Conservation (phyloP, 2,113 vertebrate genomes). For the Campylorhamphus procurvoides region DNA sequence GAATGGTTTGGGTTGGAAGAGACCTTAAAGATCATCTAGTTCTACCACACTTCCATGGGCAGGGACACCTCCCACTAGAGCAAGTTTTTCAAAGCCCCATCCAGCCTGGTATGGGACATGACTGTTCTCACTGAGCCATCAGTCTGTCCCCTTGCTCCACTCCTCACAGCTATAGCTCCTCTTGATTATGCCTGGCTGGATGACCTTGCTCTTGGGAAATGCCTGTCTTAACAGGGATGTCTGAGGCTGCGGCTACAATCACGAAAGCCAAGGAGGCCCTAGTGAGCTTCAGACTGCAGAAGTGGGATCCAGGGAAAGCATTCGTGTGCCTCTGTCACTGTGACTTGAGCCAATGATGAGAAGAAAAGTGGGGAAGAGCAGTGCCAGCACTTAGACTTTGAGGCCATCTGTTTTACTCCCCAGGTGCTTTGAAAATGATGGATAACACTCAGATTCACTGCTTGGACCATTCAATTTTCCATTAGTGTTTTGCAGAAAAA, state of each 20-base stretch:
- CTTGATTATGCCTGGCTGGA: background rate
- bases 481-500: background rate
- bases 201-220: background rate
- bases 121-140: background rate
- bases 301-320: background rate
- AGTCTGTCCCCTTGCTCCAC: background rate
- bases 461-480: background rate
- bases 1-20: background rate
- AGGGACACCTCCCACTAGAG: background rate
- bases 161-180: background rate
- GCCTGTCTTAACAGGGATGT: background rate
- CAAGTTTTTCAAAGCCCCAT: background rate
- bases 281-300: background rate
- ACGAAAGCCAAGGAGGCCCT: background rate
- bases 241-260: background rate
- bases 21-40: background rate
- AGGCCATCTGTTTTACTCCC: background rate
- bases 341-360: background rate
- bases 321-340: background rate
- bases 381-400: background rate
- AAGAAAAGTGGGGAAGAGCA: background rate
- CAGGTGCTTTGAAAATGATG: background rate
- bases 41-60: background rate
- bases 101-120: background rate
- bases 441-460: background rate